These are phyloP conservation scores for Anolis carolinensis DNA, from an alignment of 2,113 vertebrate genomes.

Conservation along the genomic window DNA sequence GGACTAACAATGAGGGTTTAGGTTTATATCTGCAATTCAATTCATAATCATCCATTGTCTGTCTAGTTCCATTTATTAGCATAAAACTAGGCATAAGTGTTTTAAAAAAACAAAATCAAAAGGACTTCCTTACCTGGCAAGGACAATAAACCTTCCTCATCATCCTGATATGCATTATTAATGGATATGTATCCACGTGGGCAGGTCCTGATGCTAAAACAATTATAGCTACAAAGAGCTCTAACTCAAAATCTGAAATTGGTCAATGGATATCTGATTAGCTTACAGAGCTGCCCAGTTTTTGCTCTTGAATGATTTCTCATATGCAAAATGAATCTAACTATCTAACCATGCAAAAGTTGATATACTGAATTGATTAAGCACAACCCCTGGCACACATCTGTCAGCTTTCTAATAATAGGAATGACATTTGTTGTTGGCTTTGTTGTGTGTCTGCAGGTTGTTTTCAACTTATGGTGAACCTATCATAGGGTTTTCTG, in stretches of 20 bases:
- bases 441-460: too few relatives aligned
- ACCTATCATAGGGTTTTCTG: too few relatives aligned
- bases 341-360: background rate
- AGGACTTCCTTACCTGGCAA: constrained; percentile 32
- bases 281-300: background rate
- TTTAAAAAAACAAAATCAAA: constrained; percentile 30
- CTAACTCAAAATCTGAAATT: constrained; percentile 26
- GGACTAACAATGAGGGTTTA: too few relatives aligned
- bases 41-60: background rate
- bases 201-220: constrained; percentile 14
- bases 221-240: constrained; percentile 26
- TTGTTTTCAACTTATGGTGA: too few relatives aligned
- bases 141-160: constrained; percentile 40
- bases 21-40: background rate
- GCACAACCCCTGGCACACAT: background rate
- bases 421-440: too few relatives aligned
- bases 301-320: constrained; percentile 1
- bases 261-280: background rate
- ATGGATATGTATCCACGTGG: background rate
- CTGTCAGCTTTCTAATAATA: background rate
- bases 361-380: too few relatives aligned
- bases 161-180: constrained; percentile 23
- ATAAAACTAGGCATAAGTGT: constrained; percentile 14
- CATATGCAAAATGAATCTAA: background rate
- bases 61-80: constrained; percentile 7